Base-by-base conservation (phyloP, 2,797 vertebrate species). In the Buceros bicornis region DNA sequence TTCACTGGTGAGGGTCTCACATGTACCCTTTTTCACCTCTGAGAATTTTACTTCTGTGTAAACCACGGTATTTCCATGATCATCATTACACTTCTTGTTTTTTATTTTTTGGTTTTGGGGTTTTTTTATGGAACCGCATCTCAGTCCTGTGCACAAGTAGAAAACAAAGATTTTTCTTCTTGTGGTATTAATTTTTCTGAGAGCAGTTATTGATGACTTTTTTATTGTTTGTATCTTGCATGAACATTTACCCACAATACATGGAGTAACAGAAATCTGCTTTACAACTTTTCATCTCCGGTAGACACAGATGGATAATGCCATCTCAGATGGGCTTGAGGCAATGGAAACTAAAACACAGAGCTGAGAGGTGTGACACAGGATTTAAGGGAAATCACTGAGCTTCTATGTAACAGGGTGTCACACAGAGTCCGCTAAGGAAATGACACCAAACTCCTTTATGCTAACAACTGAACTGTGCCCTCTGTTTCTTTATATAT, bases 301-400 rank as follows among this genome's bases (percentile, higher is more conserved):
- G 82, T 94, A 97, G 74, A 89, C 60, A 76, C 60, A 84, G 91
- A 95, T 58, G 70, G 70, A 65, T 78, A 90, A 81, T 89, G 78
- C 19, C 64, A 76, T 91, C 90, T 79, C 62, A 85, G 67, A 60
- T 33, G 56, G 40, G 51, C 87, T n/a, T 40, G 56, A 80, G 51
- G 89, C 58, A 92, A 42, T 48, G 43, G 60, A 82, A 93, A 18
- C 15, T 91, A 89, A 76, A 74, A 62, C 10, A 56, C 0, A 29
- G 17, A 82, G 17, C 31, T 85, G 84, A 82, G 60, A 79, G 53
- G 71, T 73, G 29, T 79, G 50, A 77, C 35, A 70, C 18, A 62
- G 48, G 79, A 87, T 56, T 87, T 77, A 16, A 53, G 35, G n/a
- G 35, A 2, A 6, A n/a, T 62, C 13, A 47, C 56, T 81, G 73